phyloP scores from a whole-genome alignment of 2,797 vertebrate species.

The Pangasius djambal region DNA sequence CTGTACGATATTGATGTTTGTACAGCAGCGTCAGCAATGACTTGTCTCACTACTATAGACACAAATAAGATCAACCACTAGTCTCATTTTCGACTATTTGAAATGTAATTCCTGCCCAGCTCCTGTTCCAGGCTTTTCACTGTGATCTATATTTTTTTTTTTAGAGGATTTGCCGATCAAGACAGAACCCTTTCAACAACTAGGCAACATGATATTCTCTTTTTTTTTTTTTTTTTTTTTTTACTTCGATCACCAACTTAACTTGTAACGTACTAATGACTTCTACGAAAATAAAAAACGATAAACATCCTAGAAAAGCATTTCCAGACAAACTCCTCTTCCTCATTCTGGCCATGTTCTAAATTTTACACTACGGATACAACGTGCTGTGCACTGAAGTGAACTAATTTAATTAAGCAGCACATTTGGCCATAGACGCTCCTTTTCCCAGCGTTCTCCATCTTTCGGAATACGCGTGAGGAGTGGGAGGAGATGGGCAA shows the following conservation, averaged over 20 bases:
- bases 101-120: neutral
- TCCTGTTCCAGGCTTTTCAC: neutral
- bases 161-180: neutral
- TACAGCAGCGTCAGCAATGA: neutral
- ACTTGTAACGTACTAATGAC: neutral
- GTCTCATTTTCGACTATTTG: neutral
- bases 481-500: conserved; percentile 26
- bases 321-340: conserved; percentile 15
- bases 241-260: neutral
- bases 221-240: too few species aligned
- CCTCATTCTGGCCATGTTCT: conserved; percentile 35
- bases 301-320: neutral
- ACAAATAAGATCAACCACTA: neutral
- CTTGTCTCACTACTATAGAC: neutral
- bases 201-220: neutral
- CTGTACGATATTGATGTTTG: neutral
- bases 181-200: neutral
- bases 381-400: conserved; percentile 62
- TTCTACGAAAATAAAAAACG: neutral
- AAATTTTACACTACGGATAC: conserved; percentile 20
- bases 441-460: neutral
- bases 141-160: neutral
- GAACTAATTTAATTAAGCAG: conserved; percentile 75
- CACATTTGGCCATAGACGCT: conserved; percentile 66
- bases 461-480: neutral